phyloP scores from a whole-genome alignment of 1,140 invertebrate genomes.

The Sycophaga agraensis region DNA sequence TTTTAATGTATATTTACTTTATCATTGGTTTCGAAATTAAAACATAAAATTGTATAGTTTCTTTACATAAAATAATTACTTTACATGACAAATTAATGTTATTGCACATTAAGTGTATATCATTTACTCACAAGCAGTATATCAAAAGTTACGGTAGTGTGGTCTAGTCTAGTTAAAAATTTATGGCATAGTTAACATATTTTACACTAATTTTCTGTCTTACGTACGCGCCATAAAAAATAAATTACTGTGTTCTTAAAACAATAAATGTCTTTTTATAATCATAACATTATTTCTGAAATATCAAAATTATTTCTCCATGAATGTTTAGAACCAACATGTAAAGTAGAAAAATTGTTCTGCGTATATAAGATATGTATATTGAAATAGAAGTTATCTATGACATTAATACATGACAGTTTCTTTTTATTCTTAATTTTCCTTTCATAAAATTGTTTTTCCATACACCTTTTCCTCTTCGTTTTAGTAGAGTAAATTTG shows the following conservation, averaged over 20 bases:
- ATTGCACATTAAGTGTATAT: neutral
- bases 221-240: constrained; percentile 1
- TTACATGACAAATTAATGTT: no score
- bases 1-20: constrained; percentile 7
- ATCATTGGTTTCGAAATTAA: neutral
- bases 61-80: neutral
- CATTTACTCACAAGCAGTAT: constrained; percentile 9
- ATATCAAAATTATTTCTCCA: neutral
- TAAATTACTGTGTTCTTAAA: constrained; percentile 22
- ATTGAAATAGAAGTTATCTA: no score
- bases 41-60: neutral
- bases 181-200: constrained; percentile 6
- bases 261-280: constrained; percentile 26
- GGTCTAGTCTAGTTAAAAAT: constrained; percentile 18
- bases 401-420: no score
- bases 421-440: neutral
- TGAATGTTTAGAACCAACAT: no score
- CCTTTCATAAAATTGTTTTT: no score
- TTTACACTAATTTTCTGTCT: constrained; percentile 18
- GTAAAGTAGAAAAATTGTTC: no score
- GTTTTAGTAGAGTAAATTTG: neutral
- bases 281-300: neutral
- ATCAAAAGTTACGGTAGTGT: constrained; percentile 7
- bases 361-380: no score
- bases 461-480: no score